Base-by-base conservation (phyloP, 2,113 vertebrate genomes). In the Butastur rufipennis region DNA sequence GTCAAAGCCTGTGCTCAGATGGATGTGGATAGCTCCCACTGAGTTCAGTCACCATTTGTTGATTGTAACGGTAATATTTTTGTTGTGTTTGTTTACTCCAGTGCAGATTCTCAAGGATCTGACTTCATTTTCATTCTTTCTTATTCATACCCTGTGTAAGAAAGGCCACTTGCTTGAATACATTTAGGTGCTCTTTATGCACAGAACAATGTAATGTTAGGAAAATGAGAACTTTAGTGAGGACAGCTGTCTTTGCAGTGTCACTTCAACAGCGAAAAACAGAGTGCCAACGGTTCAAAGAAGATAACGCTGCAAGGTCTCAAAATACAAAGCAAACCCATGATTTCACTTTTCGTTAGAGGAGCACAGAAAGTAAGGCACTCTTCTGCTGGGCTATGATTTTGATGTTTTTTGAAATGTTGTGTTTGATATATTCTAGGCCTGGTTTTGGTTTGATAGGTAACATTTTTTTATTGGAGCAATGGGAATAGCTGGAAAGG, bases 1-100 rank as follows among this genome's bases (percentile, higher is more conserved):
- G 89, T 95, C 86, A 97, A 97, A 97, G 94, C 74, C 84, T 91
- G 87, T 91, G 91, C 85, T 97, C 90, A 81, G 95, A 94, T 81
- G 71, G 90, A 87, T 96, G 82, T 84, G 92, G 92, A 92, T 95
- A 70, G 67, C 95, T 97, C 97, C 91, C 71, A 77, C 94, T 90
- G 97, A 93, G 95, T 50, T 96, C 94, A 95, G 90, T 43, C 95
- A 91, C 71, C 63, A 73, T 43, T 88, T n/a, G 32, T 13, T 47
- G 53, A 95, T 95, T 96, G 94, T 93, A 90, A 91, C 79, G 32
- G 91, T 91, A 96, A 93, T 95, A 88, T 94, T 95, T 93, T 85
- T 84, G 82, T 95, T 88, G 90, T 38, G 2, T 81, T 90, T 97
- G 67, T 95, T 96, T 95, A 82, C 84, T 94, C 68, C 84, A 77